Evolutionary conservation across 2,797 vertebrate species (phyloP).

Genomic region (Atherinosoma microstoma): DNA sequence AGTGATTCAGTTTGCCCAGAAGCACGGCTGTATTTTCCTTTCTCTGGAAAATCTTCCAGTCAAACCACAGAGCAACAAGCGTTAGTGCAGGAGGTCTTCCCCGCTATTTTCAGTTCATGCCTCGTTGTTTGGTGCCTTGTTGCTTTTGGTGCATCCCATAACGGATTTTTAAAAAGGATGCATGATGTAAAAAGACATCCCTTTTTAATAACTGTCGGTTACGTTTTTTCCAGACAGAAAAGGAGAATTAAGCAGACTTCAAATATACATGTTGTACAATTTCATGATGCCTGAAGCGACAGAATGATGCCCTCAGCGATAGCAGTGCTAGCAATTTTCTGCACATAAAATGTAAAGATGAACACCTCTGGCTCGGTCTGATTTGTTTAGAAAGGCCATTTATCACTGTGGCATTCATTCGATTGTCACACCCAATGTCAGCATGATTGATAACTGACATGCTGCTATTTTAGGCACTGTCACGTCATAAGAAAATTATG

Average conservation of each 20-base stretch:
- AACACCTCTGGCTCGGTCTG: constrained; percentile 45
- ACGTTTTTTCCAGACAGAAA: constrained; percentile 12
- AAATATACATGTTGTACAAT: constrained; percentile 18
- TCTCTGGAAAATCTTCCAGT: constrained; percentile 44
- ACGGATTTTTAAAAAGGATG: background rate
- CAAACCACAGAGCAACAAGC: constrained; percentile 47
- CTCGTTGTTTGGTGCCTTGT: constrained; percentile 13
- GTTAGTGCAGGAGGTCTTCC: constrained; percentile 27
- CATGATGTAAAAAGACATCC: background rate
- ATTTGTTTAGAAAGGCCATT: constrained; percentile 54
- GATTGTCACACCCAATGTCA: constrained; percentile 50
- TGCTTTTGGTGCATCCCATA: constrained; percentile 1
- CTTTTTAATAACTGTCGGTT: constrained; percentile 12
- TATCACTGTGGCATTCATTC: constrained; percentile 52
- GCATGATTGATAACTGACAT: constrained; percentile 72
- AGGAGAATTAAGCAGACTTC: constrained; percentile 16
- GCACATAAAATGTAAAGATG: constrained; percentile 42
- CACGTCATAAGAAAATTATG: constrained; percentile 25
- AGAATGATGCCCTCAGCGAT: background rate
- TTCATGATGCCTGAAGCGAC: constrained; percentile 15
- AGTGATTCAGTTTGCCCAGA: constrained; percentile 59
- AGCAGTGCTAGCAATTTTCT: constrained; percentile 25
- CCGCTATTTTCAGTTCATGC: constrained; percentile 29
- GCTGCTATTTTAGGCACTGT: constrained; percentile 41
- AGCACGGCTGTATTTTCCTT: constrained; percentile 45